These are phyloP conservation scores for Paracentrotus lividus DNA, from an alignment of 53 echinoderm and acorn worm genomes.

Conservation along the genomic window DNA sequence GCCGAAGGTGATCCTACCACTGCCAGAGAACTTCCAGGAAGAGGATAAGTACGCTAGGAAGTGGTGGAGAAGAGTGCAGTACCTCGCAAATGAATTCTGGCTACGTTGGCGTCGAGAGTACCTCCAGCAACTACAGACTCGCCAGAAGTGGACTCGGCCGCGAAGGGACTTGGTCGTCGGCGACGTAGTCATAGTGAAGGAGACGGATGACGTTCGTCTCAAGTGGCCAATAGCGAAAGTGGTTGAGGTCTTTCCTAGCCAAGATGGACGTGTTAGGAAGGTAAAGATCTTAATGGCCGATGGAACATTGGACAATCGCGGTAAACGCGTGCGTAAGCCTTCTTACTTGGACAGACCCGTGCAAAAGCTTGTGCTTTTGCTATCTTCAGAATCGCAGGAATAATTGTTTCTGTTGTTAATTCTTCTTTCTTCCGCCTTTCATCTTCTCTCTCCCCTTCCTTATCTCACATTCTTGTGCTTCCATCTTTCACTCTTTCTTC, in stretches of 20 bases:
- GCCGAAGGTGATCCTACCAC: constrained; percentile 60
- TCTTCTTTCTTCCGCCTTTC: neutral
- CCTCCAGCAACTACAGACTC: constrained; percentile 58
- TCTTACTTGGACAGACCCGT: constrained; percentile 48
- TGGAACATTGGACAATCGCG: constrained; percentile 16
- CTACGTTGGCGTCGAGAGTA: constrained; percentile 75
- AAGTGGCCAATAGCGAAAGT: constrained; percentile 73
- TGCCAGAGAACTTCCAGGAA: constrained; percentile 67
- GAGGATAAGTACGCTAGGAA: constrained; percentile 67
- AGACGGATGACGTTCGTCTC: constrained; percentile 40
- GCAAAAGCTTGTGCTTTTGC: constrained; percentile 9
- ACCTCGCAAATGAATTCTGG: constrained; percentile 81
- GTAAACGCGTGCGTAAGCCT: constrained; percentile 27
- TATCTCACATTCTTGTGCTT: neutral
- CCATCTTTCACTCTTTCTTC: neutral
- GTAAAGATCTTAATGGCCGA: constrained; percentile 45
- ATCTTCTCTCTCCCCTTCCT: neutral
- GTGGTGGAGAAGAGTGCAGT: constrained; percentile 72
- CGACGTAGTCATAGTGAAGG: constrained; percentile 73
- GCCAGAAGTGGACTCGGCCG: constrained; percentile 69
- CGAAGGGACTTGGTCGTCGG: constrained; percentile 48
- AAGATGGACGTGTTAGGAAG: constrained; percentile 52
- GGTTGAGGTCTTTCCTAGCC: neutral
- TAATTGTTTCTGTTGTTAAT: neutral
- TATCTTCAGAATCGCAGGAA: neutral